Evolutionary conservation across 2,888 invertebrate genomes (phyloP).

Genomic region (Mythimna impura): DNA sequence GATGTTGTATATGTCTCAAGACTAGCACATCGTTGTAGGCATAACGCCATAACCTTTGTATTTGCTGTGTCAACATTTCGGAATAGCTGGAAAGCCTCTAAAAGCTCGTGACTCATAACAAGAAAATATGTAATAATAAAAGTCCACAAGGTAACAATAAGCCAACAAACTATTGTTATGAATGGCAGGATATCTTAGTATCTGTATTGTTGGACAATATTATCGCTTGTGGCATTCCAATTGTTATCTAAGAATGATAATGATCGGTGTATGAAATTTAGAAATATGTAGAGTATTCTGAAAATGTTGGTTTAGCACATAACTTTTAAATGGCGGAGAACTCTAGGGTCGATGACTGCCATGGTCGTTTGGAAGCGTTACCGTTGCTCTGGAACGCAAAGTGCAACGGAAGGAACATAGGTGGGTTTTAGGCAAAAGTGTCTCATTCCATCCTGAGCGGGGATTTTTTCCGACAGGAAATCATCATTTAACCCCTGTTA

Average conservation of each 20-base stretch:
- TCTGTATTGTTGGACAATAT: constrained; percentile 47
- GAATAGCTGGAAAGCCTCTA: constrained; percentile 58
- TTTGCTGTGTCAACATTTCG: constrained; percentile 70
- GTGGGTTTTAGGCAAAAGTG: no score
- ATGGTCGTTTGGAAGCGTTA: no score
- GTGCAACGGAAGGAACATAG: no score
- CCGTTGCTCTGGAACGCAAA: no score
- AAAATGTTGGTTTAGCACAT: neutral
- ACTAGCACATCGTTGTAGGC: constrained; percentile 48
- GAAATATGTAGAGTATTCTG: neutral
- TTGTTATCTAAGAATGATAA: constrained; percentile 44
- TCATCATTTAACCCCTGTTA: no score
- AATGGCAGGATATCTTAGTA: constrained; percentile 32
- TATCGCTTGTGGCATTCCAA: constrained; percentile 56
- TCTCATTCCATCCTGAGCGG: no score
- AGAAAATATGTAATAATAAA: constrained; percentile 45
- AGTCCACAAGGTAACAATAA: constrained; percentile 38
- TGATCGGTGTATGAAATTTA: constrained; percentile 12
- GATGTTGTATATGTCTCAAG: constrained; percentile 52
- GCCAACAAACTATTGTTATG: constrained; percentile 48
- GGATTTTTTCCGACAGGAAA: no score
- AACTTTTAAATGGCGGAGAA: neutral
- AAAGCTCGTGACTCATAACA: constrained; percentile 62
- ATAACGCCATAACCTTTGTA: constrained; percentile 59
- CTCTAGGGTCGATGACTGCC: no score